These are phyloP conservation scores for Celastrina argiolus DNA, from an alignment of 2,888 invertebrate genomes.

Conservation along the genomic window DNA sequence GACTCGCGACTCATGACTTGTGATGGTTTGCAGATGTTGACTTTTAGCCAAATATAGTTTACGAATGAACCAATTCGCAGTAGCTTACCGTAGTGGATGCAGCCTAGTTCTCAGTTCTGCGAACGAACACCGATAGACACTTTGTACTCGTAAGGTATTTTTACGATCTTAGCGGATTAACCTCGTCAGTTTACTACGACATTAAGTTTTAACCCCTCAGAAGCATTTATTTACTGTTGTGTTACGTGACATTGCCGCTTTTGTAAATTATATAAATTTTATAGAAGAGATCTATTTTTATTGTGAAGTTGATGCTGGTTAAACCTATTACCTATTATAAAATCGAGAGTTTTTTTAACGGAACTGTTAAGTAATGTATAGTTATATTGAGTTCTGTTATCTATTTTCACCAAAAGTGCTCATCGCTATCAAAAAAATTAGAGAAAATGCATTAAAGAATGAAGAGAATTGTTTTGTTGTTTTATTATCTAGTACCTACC, in stretches of 20 bases:
- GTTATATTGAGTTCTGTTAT: slow-evolving; percentile 68
- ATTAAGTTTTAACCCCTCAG: slow-evolving; percentile 66
- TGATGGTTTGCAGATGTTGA: slow-evolving; percentile 76
- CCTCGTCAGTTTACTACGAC: slow-evolving; percentile 62
- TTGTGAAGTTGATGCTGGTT: slow-evolving; percentile 72
- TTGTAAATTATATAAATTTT: slow-evolving; percentile 77
- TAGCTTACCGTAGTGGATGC: slow-evolving; percentile 74
- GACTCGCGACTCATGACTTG: slow-evolving; percentile 59
- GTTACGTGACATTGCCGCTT: slow-evolving; percentile 70
- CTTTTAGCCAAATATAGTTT: slow-evolving; percentile 77
- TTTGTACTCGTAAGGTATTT: slow-evolving; percentile 73
- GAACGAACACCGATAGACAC: slow-evolving; percentile 74
- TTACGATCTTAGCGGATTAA: slow-evolving; percentile 72
- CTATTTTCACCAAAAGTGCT: slow-evolving; percentile 84
- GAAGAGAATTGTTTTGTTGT: slow-evolving; percentile 63
- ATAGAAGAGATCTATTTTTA: slow-evolving; percentile 78
- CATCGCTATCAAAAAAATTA: slow-evolving; percentile 82
- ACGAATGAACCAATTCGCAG: slow-evolving; percentile 76
- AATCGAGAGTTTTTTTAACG: slow-evolving; percentile 62
- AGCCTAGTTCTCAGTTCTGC: slow-evolving; percentile 73
- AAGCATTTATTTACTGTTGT: slow-evolving; percentile 73
- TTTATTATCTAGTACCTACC: slow-evolving; percentile 35
- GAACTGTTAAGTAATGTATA: slow-evolving; percentile 66
- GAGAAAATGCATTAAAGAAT: slow-evolving; percentile 79
- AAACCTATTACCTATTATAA: slow-evolving; percentile 60